Percentiles rank a stretch among this genome's conserved stretches.
phyloP scores from a whole-genome alignment of 2,113 vertebrate species.

The Chitala chitala region DNA sequence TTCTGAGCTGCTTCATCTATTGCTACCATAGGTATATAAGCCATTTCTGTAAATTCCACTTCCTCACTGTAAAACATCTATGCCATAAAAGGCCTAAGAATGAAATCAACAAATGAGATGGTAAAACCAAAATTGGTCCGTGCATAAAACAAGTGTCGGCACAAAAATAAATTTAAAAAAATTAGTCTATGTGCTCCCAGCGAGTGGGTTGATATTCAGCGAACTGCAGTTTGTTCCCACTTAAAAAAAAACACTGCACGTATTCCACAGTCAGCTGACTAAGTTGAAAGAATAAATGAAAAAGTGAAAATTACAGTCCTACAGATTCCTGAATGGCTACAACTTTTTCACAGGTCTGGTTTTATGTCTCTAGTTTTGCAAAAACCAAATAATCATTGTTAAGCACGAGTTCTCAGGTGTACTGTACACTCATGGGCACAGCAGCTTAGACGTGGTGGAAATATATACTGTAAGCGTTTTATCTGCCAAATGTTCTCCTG shows the following conservation, averaged over 20 bases:
- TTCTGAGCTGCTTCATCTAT: no score
- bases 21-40: background rate
- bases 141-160: no score
- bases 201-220: no score
- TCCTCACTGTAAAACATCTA: background rate
- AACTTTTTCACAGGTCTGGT: background rate
- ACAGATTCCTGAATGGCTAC: background rate
- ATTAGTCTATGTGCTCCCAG: no score
- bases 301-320: background rate
- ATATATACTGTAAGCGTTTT: no score
- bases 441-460: no score
- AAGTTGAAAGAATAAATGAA: background rate
- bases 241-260: no score
- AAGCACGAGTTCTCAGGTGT: background rate
- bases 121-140: no score
- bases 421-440: no score
- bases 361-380: background rate
- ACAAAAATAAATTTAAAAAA: no score
- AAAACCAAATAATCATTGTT: background rate
- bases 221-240: no score
- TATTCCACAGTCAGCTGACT: background rate
- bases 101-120: background rate
- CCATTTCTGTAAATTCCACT: background rate
- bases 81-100: background rate
- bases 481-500: no score